These are phyloP conservation scores for Hipparchia sbordonii DNA, from an alignment of 2,888 invertebrate genomes.

Conservation along the genomic window DNA sequence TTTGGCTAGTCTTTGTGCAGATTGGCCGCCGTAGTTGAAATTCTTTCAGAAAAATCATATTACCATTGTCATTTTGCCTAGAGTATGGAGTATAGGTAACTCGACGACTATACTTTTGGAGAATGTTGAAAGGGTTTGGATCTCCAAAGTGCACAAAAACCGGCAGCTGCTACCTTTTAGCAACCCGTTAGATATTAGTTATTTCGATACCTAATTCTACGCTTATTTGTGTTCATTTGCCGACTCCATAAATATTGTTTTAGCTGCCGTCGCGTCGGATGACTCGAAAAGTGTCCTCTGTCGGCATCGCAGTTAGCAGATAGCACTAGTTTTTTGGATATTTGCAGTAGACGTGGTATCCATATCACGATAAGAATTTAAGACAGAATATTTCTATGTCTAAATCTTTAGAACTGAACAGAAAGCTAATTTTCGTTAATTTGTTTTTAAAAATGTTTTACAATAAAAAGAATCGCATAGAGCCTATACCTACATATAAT, in stretches of 20 bases:
- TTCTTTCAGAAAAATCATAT: too few species aligned
- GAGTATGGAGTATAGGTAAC: too few species aligned
- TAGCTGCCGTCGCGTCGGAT: slow-evolving; percentile 60
- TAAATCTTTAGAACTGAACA: neutral
- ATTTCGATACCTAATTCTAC: slow-evolving; percentile 67
- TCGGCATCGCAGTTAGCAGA: slow-evolving; percentile 44
- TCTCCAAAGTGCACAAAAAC: slow-evolving; percentile 12
- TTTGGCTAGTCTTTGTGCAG: too few species aligned
- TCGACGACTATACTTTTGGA: neutral
- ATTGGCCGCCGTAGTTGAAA: too few species aligned
- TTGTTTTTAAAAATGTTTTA: neutral
- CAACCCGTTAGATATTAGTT: slow-evolving; percentile 42
- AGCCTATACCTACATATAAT: too few species aligned
- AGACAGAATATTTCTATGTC: slow-evolving; percentile 2
- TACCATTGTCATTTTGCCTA: too few species aligned
- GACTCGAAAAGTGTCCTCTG: slow-evolving; percentile 47
- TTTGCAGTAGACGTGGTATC: neutral
- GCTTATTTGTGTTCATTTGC: slow-evolving; percentile 78
- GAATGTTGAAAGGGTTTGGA: neutral
- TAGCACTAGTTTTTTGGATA: slow-evolving; percentile 18
- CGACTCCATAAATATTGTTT: slow-evolving; percentile 73
- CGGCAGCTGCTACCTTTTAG: slow-evolving; percentile 40
- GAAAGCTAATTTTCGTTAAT: neutral
- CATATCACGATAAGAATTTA: neutral
- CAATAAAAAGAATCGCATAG: too few species aligned